Evolutionary conservation across 2,888 invertebrate genomes (phyloP).

Genomic region (Byasa hedistus): DNA sequence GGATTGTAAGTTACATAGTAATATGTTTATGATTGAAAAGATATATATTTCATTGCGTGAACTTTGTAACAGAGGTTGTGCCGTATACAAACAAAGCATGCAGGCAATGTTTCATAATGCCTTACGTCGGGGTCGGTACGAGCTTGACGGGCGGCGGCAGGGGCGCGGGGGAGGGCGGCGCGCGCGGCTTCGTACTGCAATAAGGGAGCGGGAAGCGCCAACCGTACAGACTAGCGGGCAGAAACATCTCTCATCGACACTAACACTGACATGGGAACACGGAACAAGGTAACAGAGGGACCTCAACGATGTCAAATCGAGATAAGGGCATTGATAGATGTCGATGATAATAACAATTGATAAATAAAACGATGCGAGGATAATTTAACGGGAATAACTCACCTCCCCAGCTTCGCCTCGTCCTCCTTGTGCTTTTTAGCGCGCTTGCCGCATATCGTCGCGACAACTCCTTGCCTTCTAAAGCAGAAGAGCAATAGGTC

Average conservation of each 20-base stretch:
- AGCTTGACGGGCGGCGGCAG: conserved; percentile 89
- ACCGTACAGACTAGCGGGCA: conserved; percentile 92
- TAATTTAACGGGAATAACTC: conserved; percentile 44
- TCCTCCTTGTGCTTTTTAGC: conserved; percentile 87
- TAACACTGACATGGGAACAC: conserved; percentile 51
- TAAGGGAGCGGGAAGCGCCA: conserved; percentile 98
- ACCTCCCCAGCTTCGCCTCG: conserved; percentile 92
- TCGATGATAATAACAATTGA: conserved; percentile 51
- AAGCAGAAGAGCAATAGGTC: conserved; percentile 90
- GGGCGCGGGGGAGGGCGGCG: conserved; percentile 88
- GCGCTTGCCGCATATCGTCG: conserved; percentile 83
- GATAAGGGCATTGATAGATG: conserved; percentile 46
- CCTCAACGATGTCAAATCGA: conserved; percentile 39
- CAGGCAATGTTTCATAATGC: conserved; percentile 64
- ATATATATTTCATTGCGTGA: conserved; percentile 7
- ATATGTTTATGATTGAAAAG: background rate
- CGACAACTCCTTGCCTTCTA: conserved; percentile 83
- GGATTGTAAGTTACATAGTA: background rate
- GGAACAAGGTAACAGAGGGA: conserved; percentile 26
- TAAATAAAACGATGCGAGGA: background rate
- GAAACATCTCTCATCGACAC: conserved; percentile 81
- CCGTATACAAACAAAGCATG: conserved; percentile 74
- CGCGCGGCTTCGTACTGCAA: conserved; percentile 94
- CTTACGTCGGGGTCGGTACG: conserved; percentile 85
- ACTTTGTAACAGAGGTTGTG: conserved; percentile 49